phyloP scores from a whole-genome alignment of 2,888 invertebrate genomes.

The Dugesia japonica region DNA sequence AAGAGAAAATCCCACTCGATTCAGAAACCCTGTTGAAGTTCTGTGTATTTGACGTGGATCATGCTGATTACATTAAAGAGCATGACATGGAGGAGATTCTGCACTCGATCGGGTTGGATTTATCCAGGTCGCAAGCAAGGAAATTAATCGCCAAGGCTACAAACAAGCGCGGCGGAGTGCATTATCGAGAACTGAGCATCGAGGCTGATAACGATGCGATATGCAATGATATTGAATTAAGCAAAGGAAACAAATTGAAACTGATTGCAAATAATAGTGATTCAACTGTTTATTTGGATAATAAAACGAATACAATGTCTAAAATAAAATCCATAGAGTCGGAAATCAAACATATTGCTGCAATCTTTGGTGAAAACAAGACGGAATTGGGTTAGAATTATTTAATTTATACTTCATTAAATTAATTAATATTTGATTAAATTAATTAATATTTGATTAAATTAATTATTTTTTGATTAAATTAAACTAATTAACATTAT shows the following conservation, averaged over 20 bases:
- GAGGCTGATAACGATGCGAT: neutral
- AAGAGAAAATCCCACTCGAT: too few species aligned
- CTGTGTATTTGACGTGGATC: too few species aligned
- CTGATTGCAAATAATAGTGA: neutral
- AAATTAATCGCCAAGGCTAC: neutral
- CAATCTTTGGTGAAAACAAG: neutral
- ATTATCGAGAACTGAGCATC: neutral
- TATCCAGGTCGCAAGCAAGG: neutral
- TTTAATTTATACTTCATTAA: too few species aligned
- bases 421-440: too few species aligned
- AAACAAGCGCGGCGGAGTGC: neutral
- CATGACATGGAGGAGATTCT: too few species aligned
- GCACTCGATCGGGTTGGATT: neutral
- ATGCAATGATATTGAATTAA: neutral
- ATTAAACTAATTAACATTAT: too few species aligned
- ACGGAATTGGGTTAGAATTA: neutral
- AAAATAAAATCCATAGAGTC: neutral
- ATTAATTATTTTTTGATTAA: too few species aligned
- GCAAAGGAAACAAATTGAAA: neutral
- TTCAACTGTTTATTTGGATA: neutral
- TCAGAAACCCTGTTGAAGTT: too few species aligned
- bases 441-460: too few species aligned
- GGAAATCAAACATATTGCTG: neutral
- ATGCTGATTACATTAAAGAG: too few species aligned
- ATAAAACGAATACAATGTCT: neutral